Base-by-base conservation (phyloP, 2,797 vertebrate species). In the Microchirus variegatus region DNA sequence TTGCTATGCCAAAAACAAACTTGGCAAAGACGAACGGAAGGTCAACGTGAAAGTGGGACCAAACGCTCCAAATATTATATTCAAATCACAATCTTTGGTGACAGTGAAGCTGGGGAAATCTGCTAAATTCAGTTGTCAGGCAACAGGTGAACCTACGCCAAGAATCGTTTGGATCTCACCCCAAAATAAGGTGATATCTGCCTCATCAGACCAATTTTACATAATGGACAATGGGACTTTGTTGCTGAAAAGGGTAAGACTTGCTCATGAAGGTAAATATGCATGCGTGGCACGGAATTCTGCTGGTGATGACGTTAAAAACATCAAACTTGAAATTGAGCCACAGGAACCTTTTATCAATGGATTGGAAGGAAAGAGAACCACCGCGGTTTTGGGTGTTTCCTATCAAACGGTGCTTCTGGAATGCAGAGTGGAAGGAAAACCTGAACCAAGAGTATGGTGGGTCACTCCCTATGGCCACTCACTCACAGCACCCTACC, bases 21-120 rank as follows among this genome's bases (percentile, higher is more conserved):
- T 94, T 10, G 94, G 93, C 41, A 91, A 89, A 72, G 94, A 93
- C 12, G 92, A 94, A 74, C 92, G 87, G 84, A 93, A 90, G 80
- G 84, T 94, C 12, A 93, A 78, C 2, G 82, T 94, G 31, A 90
- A 75, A 74, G 87, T 94, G 42, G 85, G 80, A 43, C 86, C 88
- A 6, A 87, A 89, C 45, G 81, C 83, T 70, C 91, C 91, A 5
- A 83, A 64, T 51, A 92, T 91, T 63, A 61, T 31, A 50, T 85
- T 61, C 1, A 91, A 90, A 69, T 84, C 87, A 3, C 89, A 89
- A 18, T 71, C 74, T 0, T 41, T 65, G 5, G 62, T 92, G 18
- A 86, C 10, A 6, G 87, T 74, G 10, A 84, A 81, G 41, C 70
- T 93, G 49, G 92, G 93, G 26, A 84, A 91, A 41, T 75, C 81